Conservation (phyloP, 1,140 invertebrate species). For the Drosophila pseudoananassae region DNA sequence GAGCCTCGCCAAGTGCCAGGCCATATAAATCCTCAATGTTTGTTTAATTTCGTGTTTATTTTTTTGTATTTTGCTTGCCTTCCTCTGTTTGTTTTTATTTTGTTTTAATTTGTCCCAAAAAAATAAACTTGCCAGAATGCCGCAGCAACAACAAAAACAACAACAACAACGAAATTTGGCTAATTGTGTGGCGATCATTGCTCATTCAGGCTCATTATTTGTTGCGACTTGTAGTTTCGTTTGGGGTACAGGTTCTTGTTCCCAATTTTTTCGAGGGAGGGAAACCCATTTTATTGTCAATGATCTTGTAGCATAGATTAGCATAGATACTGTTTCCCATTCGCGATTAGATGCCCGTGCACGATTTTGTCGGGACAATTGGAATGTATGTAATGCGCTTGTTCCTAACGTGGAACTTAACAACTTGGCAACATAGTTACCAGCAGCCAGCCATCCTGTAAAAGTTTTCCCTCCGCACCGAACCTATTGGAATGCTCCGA, state of each 20-base stretch:
- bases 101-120: conserved; percentile 75
- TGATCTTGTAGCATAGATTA: conserved; percentile 79
- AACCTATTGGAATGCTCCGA: conserved; percentile 10
- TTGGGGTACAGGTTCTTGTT: conserved; percentile 71
- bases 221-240: conserved; percentile 42
- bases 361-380: conserved; percentile 66
- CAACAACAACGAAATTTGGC: conserved; percentile 64
- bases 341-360: conserved; percentile 74
- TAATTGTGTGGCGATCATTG: conserved; percentile 79
- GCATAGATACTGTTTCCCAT: conserved; percentile 79
- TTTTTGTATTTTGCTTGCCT: conserved; percentile 22
- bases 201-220: conserved; percentile 80
- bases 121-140: conserved; percentile 54
- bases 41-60: conserved; percentile 74
- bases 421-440: conserved; percentile 48
- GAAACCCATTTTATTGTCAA: conserved; percentile 75
- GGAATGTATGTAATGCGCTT: conserved; percentile 58
- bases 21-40: conserved; percentile 75
- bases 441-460: conserved; percentile 21
- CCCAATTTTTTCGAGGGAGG: conserved; percentile 56
- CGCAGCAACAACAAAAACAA: not conserved
- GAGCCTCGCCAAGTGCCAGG: conserved; percentile 36
- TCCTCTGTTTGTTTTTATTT: conserved; percentile 49
- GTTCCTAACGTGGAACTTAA: conserved; percentile 47
- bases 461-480: conserved; percentile 31